Evolutionary conservation across 2,797 vertebrate genomes (phyloP), one percentile per base, ranked within the genome.

Genomic region (Sorex maritimensis): DNA sequence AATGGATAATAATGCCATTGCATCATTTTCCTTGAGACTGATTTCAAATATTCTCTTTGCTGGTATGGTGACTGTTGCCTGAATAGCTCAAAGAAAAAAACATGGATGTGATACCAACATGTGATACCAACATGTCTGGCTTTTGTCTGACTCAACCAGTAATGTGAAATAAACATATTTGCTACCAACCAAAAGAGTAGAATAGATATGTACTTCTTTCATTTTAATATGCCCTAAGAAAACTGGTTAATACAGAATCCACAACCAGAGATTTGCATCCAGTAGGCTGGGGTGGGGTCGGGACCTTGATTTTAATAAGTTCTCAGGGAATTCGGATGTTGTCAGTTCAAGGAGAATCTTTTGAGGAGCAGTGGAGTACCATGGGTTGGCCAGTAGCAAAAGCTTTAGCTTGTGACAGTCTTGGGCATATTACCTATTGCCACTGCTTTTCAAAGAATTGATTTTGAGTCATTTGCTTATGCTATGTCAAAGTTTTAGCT

Each of bases 41-140:
- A 81, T 63, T 84, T 94, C 71, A 90, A 69, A 78, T 15, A 82
- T 63, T 86, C 72, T 85, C 58, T 82, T 73, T 82, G 21, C 65
- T n/a, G 0, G 49, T 63, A 44, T 26, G 52, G 30, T 38, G 61
- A 82, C 46, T 72, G 58, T 34, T 82, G 63, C 73, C 63, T 63
- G 72, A 14, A 34, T 46, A n/a, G n/a, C 30, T 71, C 52, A 82
- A 67, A 81, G 10, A 78, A 83, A 94, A 17, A 88, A 88, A 78
- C 34, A 34, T 4, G 14, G 15, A 44, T 38, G 15, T 44, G 30
- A 55, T 74, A 72, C 41, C 26, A 41, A 52, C 80, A 44, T 38
- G 15, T 44, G 30, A 55, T 74, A 72, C 41, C 26, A 41, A 52
- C 80, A 34, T 86, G 84, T 86, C 65, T 90, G 17, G 41, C n/a